These are phyloP conservation scores for Drosophila nikananu DNA, from an alignment of 1,140 invertebrate species.

Conservation along the genomic window DNA sequence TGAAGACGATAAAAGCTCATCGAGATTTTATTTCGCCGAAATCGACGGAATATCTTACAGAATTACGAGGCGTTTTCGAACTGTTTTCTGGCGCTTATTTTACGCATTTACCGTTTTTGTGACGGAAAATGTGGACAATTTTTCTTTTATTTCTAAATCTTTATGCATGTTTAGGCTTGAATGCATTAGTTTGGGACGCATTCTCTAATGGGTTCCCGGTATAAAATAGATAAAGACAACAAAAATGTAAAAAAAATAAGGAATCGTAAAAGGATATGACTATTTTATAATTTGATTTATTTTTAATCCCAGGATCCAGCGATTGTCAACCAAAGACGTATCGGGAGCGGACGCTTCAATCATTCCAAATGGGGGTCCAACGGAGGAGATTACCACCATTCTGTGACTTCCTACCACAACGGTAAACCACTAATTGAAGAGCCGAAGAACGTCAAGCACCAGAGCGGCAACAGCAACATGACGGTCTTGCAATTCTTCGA, in stretches of 20 bases:
- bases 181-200: too few species aligned
- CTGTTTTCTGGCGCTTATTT: neutral
- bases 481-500: conserved; percentile 65
- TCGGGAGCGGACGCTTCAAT: conserved; percentile 76
- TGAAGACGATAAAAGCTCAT: conserved; percentile 21
- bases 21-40: neutral
- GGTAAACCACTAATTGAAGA: conserved; percentile 53
- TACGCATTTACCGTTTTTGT: neutral
- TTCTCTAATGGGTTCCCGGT: too few species aligned
- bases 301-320: conserved; percentile 59
- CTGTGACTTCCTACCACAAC: conserved; percentile 35
- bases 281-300: neutral
- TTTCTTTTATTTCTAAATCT: too few species aligned
- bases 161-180: too few species aligned
- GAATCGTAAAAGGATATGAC: neutral
- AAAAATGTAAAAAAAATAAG: neutral
- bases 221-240: too few species aligned
- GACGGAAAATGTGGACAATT: too few species aligned
- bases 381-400: conserved; percentile 52
- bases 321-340: conserved; percentile 82
- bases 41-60: neutral
- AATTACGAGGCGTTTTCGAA: neutral
- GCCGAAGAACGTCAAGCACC: conserved; percentile 25
- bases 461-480: conserved; percentile 45
- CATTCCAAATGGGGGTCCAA: conserved; percentile 71